Percentiles rank a stretch among this genome's conserved stretches.
Evolutionary conservation across 2,797 vertebrate genomes (phyloP).

Genomic region (Takifugu ocellatus): DNA sequence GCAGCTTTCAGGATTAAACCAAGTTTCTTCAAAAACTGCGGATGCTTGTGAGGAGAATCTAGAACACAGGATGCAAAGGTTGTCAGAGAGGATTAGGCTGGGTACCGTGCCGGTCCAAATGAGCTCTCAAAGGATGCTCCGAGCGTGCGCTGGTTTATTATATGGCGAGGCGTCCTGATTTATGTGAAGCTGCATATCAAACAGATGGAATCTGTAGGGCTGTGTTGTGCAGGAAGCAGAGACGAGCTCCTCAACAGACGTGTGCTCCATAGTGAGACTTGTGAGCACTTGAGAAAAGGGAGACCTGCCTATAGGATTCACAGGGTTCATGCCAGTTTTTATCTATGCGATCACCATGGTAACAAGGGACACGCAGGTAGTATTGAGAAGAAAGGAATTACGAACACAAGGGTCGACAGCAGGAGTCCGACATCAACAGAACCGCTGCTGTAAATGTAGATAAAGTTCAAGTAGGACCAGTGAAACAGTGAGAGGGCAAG

Average conservation of each 20-base stretch:
- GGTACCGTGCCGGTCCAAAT: constrained; percentile 33
- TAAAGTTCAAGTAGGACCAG: too few species aligned
- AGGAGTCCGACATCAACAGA: neutral
- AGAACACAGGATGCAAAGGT: constrained; percentile 6
- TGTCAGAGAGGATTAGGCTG: constrained; percentile 6
- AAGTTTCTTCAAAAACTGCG: too few species aligned
- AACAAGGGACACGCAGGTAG: constrained; percentile 8
- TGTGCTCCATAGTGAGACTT: constrained; percentile 17
- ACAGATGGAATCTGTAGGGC: constrained; percentile 3
- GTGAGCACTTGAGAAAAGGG: constrained; percentile 16
- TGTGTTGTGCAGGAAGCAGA: constrained; percentile 10
- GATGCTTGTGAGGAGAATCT: too few species aligned
- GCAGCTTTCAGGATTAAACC: too few species aligned
- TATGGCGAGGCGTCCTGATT: constrained; percentile 12
- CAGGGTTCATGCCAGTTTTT: constrained; percentile 24
- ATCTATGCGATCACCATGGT: constrained; percentile 21
- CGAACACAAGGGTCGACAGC: neutral
- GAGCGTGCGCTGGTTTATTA: neutral
- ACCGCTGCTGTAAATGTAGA: neutral
- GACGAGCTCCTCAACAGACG: constrained; percentile 4
- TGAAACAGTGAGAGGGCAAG: neutral
- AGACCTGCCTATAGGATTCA: constrained; percentile 1
- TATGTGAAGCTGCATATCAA: constrained; percentile 8
- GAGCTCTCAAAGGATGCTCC: constrained; percentile 10
- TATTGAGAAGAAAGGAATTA: neutral